Evolutionary conservation across 2,888 invertebrate genomes (phyloP).

Genomic region (Pachydiplax longipennis): DNA sequence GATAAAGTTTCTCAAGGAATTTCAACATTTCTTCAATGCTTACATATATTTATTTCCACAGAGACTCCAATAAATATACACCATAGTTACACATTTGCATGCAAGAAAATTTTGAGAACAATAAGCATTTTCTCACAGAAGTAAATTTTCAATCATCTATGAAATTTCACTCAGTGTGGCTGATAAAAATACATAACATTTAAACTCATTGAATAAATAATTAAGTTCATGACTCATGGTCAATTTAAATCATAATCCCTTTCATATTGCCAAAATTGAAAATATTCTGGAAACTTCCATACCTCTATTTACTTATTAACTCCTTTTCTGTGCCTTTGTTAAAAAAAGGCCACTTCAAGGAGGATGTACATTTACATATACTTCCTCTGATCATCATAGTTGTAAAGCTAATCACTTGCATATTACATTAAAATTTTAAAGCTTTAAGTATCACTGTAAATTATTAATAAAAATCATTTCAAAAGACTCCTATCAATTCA

Average conservation of each 20-base stretch:
- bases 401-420: background rate
- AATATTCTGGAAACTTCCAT: background rate
- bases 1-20: no score
- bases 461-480: background rate
- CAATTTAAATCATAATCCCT: background rate
- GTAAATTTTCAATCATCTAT: background rate
- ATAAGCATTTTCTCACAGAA: background rate
- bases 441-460: background rate
- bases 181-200: background rate
- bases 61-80: background rate
- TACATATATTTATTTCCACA: background rate
- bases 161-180: background rate
- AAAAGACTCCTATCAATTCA: background rate
- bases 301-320: background rate
- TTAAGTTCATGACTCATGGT: background rate
- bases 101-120: background rate
- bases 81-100: background rate
- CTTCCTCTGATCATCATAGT: background rate
- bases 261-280: background rate
- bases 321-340: background rate
- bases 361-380: background rate
- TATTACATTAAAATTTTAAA: background rate
- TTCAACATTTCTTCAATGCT: background rate
- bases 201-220: background rate
- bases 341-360: background rate